Evolutionary conservation across 2,888 invertebrate genomes (phyloP).

Genomic region (Chymomyza amoena): DNA sequence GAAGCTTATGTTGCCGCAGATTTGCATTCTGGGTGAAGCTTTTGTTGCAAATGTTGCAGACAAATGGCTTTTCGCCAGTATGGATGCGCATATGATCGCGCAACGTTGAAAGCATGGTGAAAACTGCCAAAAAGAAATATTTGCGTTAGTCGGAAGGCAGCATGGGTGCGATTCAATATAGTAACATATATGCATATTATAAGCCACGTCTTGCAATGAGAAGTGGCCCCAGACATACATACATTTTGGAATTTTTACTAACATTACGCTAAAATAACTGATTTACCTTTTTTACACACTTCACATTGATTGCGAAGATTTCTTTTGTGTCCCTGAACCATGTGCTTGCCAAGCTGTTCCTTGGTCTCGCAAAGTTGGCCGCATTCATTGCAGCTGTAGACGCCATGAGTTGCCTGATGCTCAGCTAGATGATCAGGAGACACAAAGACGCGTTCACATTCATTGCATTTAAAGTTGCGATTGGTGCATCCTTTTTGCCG

Average conservation of each 20-base stretch:
- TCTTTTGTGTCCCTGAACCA: constrained; percentile 78
- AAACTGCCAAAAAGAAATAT: constrained; percentile 60
- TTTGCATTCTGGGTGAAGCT: constrained; percentile 83
- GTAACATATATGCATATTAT: no score
- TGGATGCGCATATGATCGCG: constrained; percentile 82
- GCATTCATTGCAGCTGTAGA: constrained; percentile 77
- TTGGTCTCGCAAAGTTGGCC: constrained; percentile 77
- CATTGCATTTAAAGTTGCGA: constrained; percentile 79
- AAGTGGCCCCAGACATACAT: no score
- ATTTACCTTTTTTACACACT: constrained; percentile 72
- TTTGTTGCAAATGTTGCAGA: constrained; percentile 81
- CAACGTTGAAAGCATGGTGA: constrained; percentile 81
- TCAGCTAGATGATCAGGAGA: constrained; percentile 81
- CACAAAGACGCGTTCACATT: constrained; percentile 80
- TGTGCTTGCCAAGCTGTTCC: constrained; percentile 79
- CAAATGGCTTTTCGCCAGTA: constrained; percentile 82
- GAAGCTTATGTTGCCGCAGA: constrained; percentile 81
- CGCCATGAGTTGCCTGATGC: constrained; percentile 78
- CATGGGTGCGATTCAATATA: no score
- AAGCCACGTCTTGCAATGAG: no score
- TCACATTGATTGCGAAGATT: constrained; percentile 80
- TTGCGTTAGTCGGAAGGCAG: no score
- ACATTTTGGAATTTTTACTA: no score
- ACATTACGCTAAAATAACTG: no score
- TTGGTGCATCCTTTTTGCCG: constrained; percentile 79